A percentile compares a stretch with the other conserved stretches of the same genome.
These are phyloP conservation scores for Gallinago jamesoni DNA, from an alignment of 2,113 vertebrate species.

Conservation along the genomic window DNA sequence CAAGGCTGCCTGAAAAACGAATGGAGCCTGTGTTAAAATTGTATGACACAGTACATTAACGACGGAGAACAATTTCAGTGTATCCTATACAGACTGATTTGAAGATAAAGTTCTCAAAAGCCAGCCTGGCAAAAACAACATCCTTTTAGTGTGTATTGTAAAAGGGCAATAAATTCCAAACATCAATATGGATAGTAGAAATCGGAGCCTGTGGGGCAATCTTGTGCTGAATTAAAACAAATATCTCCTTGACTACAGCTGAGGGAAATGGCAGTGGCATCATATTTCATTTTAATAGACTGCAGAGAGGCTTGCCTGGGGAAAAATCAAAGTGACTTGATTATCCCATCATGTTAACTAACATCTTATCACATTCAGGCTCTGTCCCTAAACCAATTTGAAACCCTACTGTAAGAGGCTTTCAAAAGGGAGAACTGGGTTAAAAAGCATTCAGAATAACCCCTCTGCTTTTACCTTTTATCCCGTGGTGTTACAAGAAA, in stretches of 20 bases:
- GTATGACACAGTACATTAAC: slow-evolving; percentile 1
- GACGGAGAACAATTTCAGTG: neutral
- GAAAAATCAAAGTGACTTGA: slow-evolving; percentile 61
- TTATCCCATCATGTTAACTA: slow-evolving; percentile 45
- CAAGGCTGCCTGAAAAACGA: neutral
- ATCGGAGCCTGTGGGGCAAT: slow-evolving; percentile 26
- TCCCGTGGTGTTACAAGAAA: neutral
- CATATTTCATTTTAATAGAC: slow-evolving; percentile 66
- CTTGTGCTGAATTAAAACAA: slow-evolving; percentile 52
- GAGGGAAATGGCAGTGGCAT: slow-evolving; percentile 10
- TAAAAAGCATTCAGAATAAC: slow-evolving; percentile 4
- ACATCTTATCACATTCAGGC: slow-evolving; percentile 4
- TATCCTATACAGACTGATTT: neutral
- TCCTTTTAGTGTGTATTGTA: neutral
- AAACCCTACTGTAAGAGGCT: neutral
- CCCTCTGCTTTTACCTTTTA: neutral
- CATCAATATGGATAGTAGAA: slow-evolving; percentile 6
- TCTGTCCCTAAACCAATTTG: slow-evolving; percentile 24
- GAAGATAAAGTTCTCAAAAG: slow-evolving; percentile 8
- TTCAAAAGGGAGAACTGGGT: neutral
- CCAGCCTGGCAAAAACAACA: neutral
- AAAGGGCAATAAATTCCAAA: slow-evolving; percentile 40
- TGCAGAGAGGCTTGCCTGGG: slow-evolving; percentile 27
- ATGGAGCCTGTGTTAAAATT: neutral
- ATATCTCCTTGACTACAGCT: slow-evolving; percentile 1